Evolutionary conservation across 2,113 vertebrate genomes (phyloP).

Genomic region (human): GRCh38 chr6:73180501-73181000

Average conservation of each 20-base stretch:
- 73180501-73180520: not conserved
- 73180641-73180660: not conserved
- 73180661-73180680: not conserved
- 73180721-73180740: not conserved
- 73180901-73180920: not conserved
- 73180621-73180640: not conserved
- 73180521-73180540: not conserved
- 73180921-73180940: conserved; percentile 21
- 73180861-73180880: conserved; percentile 15
- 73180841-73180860: conserved; percentile 20
- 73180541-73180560: not conserved
- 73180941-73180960: conserved; percentile 49
- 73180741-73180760: not conserved
- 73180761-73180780: not conserved
- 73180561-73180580: too few species aligned
- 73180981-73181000: conserved; percentile 28
- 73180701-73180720: not conserved
- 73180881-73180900: not conserved
- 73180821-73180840: not conserved
- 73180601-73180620: not conserved
- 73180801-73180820: not conserved
- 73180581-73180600: not conserved
- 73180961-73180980: conserved; percentile 28
- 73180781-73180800: not conserved
- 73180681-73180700: not conserved